These are phyloP conservation scores for Pammene aurita DNA, from an alignment of 2,888 invertebrate species.

Conservation along the genomic window DNA sequence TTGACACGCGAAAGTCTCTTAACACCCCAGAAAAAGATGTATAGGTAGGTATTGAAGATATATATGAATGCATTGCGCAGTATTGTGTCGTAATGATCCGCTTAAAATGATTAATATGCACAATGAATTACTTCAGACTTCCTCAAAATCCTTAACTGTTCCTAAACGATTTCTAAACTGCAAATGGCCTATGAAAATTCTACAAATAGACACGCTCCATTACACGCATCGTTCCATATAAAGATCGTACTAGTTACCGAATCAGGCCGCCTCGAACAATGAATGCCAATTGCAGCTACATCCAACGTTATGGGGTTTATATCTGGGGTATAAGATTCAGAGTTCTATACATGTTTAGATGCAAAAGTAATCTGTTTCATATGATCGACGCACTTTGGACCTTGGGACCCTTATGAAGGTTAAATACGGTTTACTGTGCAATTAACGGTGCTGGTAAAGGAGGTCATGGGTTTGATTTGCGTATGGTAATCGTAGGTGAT, in stretches of 20 bases:
- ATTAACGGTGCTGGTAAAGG: constrained; percentile 23
- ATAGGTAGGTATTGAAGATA: no score
- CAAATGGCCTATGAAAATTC: constrained; percentile 29
- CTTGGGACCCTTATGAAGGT: constrained; percentile 38
- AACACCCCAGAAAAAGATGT: no score
- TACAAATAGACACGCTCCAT: constrained; percentile 29
- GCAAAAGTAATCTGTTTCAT: constrained; percentile 26
- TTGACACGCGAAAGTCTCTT: no score
- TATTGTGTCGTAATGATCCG: no score
- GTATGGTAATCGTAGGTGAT: not conserved
- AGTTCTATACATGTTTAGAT: not conserved
- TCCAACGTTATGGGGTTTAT: not conserved
- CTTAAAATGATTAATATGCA: no score
- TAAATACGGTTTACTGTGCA: constrained; percentile 16
- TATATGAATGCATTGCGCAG: no score
- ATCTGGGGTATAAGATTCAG: constrained; percentile 1
- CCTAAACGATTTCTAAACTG: constrained; percentile 19
- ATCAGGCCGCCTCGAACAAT: constrained; percentile 36
- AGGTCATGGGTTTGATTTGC: constrained; percentile 42
- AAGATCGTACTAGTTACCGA: constrained; percentile 18
- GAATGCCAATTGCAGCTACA: constrained; percentile 36
- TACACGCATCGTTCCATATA: constrained; percentile 33
- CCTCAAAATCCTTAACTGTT: not conserved
- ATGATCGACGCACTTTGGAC: constrained; percentile 32
- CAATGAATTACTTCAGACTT: not conserved